Evolutionary conservation across 2,113 vertebrate species (phyloP).

Genomic region (Cyanistes caeruleus): DNA sequence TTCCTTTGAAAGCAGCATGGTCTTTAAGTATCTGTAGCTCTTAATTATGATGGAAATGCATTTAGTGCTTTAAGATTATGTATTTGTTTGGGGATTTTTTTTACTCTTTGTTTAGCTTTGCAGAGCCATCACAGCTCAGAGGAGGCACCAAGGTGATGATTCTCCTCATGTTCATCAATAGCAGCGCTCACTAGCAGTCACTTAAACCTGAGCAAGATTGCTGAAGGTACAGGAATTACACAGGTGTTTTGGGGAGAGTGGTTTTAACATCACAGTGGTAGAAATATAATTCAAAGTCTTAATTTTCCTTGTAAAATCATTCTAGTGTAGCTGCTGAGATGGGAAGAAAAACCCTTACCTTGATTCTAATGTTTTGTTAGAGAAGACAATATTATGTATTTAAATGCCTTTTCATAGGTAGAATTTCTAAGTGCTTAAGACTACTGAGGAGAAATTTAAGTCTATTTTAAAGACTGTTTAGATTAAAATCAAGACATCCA

Average conservation of each 20-base stretch:
- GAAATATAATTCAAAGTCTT: not conserved
- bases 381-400: not conserved
- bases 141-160: not conserved
- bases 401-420: not conserved
- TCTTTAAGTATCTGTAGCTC: not conserved
- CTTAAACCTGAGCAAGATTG: constrained; percentile 32
- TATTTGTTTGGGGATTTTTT: constrained; percentile 23
- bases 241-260: not conserved
- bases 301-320: not conserved
- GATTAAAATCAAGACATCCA: not conserved
- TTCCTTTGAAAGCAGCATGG: not conserved
- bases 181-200: constrained; percentile 11
- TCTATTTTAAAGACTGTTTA: not conserved
- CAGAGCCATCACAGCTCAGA: constrained; percentile 36
- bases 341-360: not conserved
- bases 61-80: not conserved
- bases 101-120: constrained; percentile 34
- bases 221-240: constrained; percentile 10
- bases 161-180: constrained; percentile 18
- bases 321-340: not conserved
- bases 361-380: not conserved
- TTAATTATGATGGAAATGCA: not conserved
- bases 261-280: not conserved
- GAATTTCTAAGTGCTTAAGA: not conserved
- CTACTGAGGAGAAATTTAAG: not conserved